A percentile compares a stretch with the other conserved stretches of the same genome.
phyloP scores from a whole-genome alignment of 2,888 invertebrate species.

The Idaea dimidiata region DNA sequence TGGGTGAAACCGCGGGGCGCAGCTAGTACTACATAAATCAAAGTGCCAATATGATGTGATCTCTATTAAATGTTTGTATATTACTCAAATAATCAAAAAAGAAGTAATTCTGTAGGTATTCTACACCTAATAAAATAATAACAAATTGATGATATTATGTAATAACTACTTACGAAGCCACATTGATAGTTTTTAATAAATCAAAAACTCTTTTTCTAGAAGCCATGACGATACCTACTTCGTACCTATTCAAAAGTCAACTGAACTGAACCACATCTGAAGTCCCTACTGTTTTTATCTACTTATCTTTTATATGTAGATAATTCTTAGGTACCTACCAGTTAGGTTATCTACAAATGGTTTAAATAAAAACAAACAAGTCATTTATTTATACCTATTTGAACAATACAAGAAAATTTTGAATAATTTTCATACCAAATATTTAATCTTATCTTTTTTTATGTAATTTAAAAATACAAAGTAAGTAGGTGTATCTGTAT shows the following conservation, averaged over 20 bases:
- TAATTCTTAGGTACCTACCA: neutral
- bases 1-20: no score
- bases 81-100: neutral
- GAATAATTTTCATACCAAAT: no score
- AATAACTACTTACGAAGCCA: constrained; percentile 82
- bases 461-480: no score
- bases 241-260: neutral
- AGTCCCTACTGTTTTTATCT: constrained; percentile 7
- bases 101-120: neutral
- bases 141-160: neutral
- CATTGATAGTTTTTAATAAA: constrained; percentile 83
- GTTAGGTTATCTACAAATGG: neutral
- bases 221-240: constrained; percentile 18
- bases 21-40: no score
- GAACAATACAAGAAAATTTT: neutral
- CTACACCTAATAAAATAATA: neutral
- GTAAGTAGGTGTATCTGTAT: no score
- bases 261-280: constrained; percentile 15
- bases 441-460: no score
- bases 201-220: constrained; percentile 81
- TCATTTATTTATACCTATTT: neutral
- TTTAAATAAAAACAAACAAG: neutral
- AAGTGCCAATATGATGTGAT: no score
- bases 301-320: constrained; percentile 9
- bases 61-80: no score